Conservation (phyloP, 2,797 vertebrate species). For the Simalia tracyae region DNA sequence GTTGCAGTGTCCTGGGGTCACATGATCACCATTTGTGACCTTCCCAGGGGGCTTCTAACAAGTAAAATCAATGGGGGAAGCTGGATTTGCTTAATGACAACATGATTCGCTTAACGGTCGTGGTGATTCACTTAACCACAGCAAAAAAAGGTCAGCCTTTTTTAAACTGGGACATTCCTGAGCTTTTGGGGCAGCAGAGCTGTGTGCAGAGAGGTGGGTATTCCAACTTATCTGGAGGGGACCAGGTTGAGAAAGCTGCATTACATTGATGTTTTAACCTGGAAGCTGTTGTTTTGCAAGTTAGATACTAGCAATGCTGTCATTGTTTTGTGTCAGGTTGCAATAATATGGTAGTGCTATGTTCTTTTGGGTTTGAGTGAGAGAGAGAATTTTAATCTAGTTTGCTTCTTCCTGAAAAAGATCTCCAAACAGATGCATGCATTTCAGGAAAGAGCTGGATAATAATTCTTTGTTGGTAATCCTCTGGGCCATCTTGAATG, state of each 20-base stretch:
- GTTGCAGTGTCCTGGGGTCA: no score
- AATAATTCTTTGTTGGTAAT: background rate
- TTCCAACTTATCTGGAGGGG: no score
- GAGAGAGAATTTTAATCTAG: background rate
- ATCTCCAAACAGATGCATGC: background rate
- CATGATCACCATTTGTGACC: no score
- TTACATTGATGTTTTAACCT: background rate
- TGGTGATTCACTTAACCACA: no score
- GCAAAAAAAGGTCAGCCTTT: background rate
- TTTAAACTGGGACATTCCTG: constrained; percentile 24
- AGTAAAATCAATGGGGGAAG: no score
- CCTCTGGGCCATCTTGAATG: background rate
- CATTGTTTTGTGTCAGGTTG: background rate
- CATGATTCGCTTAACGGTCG: no score
- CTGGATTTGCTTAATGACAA: no score
- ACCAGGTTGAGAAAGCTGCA: background rate
- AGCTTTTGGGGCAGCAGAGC: background rate
- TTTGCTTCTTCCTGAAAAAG: background rate
- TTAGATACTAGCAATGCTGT: background rate
- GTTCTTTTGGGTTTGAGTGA: background rate
- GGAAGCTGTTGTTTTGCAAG: background rate
- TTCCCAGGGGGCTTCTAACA: no score
- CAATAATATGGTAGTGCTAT: background rate
- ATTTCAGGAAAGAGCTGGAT: background rate
- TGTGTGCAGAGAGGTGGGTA: background rate